Conservation (phyloP, 2,888 invertebrate genomes). For the Meiosimyza platycephala region DNA sequence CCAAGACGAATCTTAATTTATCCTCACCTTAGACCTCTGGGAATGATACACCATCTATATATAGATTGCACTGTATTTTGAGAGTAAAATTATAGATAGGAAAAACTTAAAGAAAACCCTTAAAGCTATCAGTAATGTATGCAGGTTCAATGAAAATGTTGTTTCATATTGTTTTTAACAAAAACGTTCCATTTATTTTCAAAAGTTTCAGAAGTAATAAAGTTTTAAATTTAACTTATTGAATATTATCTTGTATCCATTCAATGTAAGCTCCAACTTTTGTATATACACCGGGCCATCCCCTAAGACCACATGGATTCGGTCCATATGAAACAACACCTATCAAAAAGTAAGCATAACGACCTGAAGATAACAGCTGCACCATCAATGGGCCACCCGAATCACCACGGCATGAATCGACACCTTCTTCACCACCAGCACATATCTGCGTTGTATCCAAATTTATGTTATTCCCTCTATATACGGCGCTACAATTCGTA, state of each 20-base stretch:
- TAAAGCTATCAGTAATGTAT: no score
- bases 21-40: no score
- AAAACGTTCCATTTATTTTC: no score
- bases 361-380: constrained; percentile 35
- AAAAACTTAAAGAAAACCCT: no score
- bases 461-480: constrained; percentile 66
- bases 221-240: no score
- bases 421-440: constrained; percentile 70
- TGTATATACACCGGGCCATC: constrained; percentile 76
- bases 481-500: constrained; percentile 69
- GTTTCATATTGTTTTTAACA: no score
- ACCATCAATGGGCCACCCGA: constrained; percentile 70
- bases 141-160: no score
- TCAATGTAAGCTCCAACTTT: constrained; percentile 70
- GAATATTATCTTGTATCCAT: constrained; percentile 69
- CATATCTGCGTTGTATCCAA: constrained; percentile 71
- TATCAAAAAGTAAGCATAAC: constrained; percentile 61
- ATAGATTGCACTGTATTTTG: no score
- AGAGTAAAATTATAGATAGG: no score
- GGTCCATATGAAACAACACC: constrained; percentile 77
- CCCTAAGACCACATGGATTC: constrained; percentile 71
- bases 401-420: constrained; percentile 72
- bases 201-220: no score
- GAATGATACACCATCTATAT: no score
- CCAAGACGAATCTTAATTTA: no score